These are phyloP conservation scores for Heliconius ismenius DNA, from an alignment of 2,888 invertebrate genomes.

Conservation along the genomic window DNA sequence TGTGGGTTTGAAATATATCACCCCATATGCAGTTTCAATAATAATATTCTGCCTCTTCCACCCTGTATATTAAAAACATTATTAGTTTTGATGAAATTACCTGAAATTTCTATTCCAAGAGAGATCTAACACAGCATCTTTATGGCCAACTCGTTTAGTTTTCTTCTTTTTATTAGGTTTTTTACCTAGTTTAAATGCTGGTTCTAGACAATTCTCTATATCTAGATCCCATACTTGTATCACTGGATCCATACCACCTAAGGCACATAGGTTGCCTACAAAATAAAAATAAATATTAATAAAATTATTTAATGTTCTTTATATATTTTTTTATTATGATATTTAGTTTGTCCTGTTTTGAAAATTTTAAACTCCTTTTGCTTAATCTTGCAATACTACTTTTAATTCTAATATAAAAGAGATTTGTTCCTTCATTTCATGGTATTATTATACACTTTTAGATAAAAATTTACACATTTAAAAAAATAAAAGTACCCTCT, in stretches of 20 bases:
- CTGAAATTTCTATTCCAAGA: slow-evolving; percentile 93
- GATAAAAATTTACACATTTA: not conserved
- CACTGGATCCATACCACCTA: slow-evolving; percentile 95
- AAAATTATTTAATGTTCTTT: not conserved
- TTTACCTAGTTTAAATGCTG: slow-evolving; percentile 90
- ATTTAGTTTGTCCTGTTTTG: too few species aligned
- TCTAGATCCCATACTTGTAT: slow-evolving; percentile 99
- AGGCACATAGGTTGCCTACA: slow-evolving; percentile 92
- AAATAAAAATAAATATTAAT: slow-evolving; percentile 1
- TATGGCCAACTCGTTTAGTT: slow-evolving; percentile 88
- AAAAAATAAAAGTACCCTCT: slow-evolving; percentile 26
- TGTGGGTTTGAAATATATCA: too few species aligned
- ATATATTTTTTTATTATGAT: too few species aligned
- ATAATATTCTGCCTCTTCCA: too few species aligned
- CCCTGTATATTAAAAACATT: not conserved
- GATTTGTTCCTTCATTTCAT: too few species aligned
- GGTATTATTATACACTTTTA: too few species aligned
- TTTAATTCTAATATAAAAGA: too few species aligned
- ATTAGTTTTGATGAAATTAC: slow-evolving; percentile 63
- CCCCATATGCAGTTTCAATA: too few species aligned
- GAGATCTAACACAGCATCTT: slow-evolving; percentile 93
- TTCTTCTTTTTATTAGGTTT: slow-evolving; percentile 88
- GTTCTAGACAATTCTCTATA: slow-evolving; percentile 94
- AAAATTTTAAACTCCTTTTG: too few species aligned
- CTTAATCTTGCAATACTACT: too few species aligned